Evolutionary conservation across 1,140 invertebrate genomes (phyloP), one percentile per base, ranked within the genome.

Genomic region (Caerostris extrusa): DNA sequence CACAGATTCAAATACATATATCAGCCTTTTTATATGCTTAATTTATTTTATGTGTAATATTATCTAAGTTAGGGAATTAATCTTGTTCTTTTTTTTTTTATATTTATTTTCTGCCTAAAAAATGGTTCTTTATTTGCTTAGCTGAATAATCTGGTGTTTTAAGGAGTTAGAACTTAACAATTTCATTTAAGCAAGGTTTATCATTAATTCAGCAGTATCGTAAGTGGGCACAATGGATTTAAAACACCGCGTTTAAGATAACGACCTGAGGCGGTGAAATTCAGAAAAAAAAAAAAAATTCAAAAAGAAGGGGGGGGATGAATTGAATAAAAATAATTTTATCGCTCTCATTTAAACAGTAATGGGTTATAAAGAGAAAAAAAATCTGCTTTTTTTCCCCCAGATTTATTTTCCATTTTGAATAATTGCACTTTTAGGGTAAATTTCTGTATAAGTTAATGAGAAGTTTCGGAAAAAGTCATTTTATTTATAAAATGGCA

Each of bases 181-280:
- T 85, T 85, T 57, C 82, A 85, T 85, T 85, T 85, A 57, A 85
- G 57, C 57, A 85, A 34, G 34, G 34, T 34, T 34, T 34, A 34
- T 58, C 82, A 85, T 85, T 85, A 85, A 56, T 85, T 85, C n/a
- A 56, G 34, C 56, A 8, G 53, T 57, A 58, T 85, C 55, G 56
- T 85, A 57, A 85, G 53, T 58, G 17, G 14, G 82, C n/a, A 58
- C 82, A 85, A 85, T 85, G 57, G 56, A 85, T 85, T 85, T 85
- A 57, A 85, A 85, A 85, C 56, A 85, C 82, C 56, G 8, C 56
- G 53, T 58, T 85, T 85, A 6, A 85, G 82, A 57, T 85, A 85
- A 85, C 56, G 55, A 85, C 55, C 19, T 17, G 19, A 7, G 17
- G 53, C 55, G 50, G 71, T 77, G 50, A 85, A 85, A 57, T 85